Evolutionary conservation across 2,888 invertebrate genomes (phyloP).

Genomic region (Cephus rjabovi): DNA sequence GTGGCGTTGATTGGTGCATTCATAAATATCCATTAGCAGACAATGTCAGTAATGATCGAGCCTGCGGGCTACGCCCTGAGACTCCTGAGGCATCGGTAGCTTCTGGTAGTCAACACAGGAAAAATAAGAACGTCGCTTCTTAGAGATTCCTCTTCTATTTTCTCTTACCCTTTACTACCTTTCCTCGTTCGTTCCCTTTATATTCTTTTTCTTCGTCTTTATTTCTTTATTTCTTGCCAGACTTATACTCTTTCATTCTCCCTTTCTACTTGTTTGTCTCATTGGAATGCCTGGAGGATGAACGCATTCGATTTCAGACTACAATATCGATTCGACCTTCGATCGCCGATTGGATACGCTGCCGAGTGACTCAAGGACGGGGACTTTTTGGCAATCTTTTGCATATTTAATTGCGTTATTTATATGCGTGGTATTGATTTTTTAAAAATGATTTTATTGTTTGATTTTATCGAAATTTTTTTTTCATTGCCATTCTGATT

Average conservation of each 20-base stretch:
- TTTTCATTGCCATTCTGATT: neutral
- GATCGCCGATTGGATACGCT: constrained; percentile 35
- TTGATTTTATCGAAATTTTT: neutral
- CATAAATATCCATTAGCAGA: constrained; percentile 67
- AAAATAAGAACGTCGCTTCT: constrained; percentile 47
- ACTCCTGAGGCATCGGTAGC: constrained; percentile 45
- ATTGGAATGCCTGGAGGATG: constrained; percentile 59
- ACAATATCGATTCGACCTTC: constrained; percentile 49
- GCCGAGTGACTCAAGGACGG: neutral
- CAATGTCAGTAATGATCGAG: constrained; percentile 66
- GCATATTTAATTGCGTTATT: neutral
- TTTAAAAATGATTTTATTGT: neutral
- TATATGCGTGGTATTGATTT: neutral
- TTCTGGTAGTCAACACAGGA: constrained; percentile 42
- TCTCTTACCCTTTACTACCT: constrained; percentile 20
- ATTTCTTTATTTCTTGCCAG: constrained; percentile 28
- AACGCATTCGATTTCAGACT: constrained; percentile 57
- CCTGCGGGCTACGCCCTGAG: constrained; percentile 59
- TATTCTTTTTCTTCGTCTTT: constrained; percentile 30
- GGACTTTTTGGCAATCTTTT: neutral
- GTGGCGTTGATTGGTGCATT: constrained; percentile 65
- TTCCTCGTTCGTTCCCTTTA: constrained; percentile 13
- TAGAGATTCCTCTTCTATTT: constrained; percentile 13
- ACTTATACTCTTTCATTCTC: constrained; percentile 8
- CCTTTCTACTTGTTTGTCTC: constrained; percentile 34